Evolutionary conservation across 2,113 vertebrate species (phyloP).

Genomic region (Heloderma charlesbogerti): DNA sequence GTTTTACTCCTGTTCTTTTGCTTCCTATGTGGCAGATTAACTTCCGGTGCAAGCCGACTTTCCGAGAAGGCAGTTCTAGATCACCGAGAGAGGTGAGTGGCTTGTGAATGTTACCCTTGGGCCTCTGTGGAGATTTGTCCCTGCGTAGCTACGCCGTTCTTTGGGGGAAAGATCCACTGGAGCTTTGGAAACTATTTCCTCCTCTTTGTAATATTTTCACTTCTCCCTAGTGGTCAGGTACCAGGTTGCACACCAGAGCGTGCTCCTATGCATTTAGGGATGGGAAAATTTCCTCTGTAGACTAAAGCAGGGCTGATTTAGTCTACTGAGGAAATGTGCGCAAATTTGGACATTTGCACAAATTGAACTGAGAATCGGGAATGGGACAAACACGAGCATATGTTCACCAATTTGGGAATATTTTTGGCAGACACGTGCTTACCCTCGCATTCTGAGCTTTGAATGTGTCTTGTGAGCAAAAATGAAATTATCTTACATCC

Average conservation of each 20-base stretch:
- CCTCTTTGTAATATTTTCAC: neutral
- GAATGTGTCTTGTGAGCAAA: too few species aligned
- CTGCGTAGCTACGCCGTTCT: neutral
- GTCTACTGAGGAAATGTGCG: too few species aligned
- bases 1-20: conserved; percentile 42
- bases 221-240: neutral
- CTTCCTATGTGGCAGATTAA: conserved; percentile 87
- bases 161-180: neutral
- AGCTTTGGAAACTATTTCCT: neutral
- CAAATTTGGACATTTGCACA: too few species aligned
- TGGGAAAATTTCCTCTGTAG: too few species aligned
- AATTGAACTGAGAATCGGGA: too few species aligned
- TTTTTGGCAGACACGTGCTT: too few species aligned
- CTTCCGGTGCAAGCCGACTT: conserved; percentile 98
- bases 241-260: neutral
- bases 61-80: conserved; percentile 92
- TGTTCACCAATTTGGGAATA: too few species aligned
- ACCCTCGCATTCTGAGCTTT: too few species aligned
- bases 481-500: too few species aligned
- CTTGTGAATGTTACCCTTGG: neutral
- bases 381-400: too few species aligned
- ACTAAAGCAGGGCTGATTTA: too few species aligned
- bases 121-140: neutral
- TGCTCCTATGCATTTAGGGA: neutral
- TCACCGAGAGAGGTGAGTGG: conserved; percentile 92